phyloP scores from a whole-genome alignment of 1,140 invertebrate genomes.

The Eubasilissa regina region DNA sequence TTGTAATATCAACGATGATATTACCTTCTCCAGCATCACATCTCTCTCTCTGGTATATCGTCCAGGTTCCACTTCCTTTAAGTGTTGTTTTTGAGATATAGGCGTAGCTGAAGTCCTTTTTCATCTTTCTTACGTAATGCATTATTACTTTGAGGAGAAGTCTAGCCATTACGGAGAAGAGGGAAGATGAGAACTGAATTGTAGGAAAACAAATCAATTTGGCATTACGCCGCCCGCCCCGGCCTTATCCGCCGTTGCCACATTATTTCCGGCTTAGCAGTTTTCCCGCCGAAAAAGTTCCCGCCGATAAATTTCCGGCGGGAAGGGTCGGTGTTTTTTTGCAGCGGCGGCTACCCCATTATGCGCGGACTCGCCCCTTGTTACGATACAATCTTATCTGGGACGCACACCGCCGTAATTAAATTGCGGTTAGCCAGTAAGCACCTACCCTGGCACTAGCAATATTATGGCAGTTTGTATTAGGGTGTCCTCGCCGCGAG shows the following conservation, averaged over 20 bases:
- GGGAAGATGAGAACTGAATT: no score
- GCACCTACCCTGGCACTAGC: background rate
- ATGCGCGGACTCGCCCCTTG: conserved; percentile 54
- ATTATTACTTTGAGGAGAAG: no score
- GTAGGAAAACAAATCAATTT: conserved; percentile 31
- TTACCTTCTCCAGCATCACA: no score
- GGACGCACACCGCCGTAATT: conserved; percentile 54
- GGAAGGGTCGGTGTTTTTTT: conserved; percentile 40
- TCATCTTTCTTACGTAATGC: no score
- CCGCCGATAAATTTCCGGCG: conserved; percentile 10
- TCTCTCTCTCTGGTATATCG: no score
- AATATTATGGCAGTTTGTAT: conserved; percentile 22
- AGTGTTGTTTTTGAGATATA: no score
- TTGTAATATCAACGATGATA: no score
- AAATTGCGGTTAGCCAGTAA: conserved; percentile 57
- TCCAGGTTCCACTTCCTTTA: no score
- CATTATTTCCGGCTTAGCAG: conserved; percentile 26
- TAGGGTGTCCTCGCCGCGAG: background rate
- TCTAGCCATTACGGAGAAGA: no score
- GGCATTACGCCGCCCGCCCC: conserved; percentile 15
- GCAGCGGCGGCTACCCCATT: conserved; percentile 29
- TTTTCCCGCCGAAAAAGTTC: conserved; percentile 13
- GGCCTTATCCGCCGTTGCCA: conserved; percentile 16
- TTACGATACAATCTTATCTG: conserved; percentile 55
- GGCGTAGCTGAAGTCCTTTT: no score